Conservation (phyloP, 2,797 vertebrate species). For the Lemur catta region DNA sequence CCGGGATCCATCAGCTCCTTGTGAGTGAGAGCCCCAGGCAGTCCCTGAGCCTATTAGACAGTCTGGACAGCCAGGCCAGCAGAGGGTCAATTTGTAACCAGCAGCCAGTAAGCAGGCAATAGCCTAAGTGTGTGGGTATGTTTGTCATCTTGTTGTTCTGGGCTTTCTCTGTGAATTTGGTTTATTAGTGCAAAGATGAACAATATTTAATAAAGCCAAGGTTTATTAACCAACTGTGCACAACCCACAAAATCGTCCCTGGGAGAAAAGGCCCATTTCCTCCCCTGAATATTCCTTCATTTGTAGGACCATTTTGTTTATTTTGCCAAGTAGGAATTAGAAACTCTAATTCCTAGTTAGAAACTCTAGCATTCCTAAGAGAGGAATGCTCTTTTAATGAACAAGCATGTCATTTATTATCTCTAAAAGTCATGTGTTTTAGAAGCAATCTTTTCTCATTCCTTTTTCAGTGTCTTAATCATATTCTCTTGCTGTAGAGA, state of each 20-base stretch:
- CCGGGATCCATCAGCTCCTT: neutral
- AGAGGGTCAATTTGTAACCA: neutral
- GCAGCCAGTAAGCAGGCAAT: slow-evolving; percentile 18
- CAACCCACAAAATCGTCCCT: neutral
- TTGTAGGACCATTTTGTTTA: neutral
- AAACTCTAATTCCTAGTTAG: neutral
- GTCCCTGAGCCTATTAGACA: neutral
- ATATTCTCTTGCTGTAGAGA: neutral
- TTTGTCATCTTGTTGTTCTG: neutral
- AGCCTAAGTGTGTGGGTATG: neutral
- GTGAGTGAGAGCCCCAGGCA: neutral
- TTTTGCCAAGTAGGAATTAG: neutral
- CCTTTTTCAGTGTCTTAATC: slow-evolving; percentile 25
- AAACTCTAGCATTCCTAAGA: neutral
- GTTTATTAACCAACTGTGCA: slow-evolving; percentile 20
- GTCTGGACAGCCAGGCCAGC: neutral
- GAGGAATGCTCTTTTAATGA: slow-evolving; percentile 35
- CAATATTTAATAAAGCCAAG: slow-evolving; percentile 32
- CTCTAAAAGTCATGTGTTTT: slow-evolving; percentile 20
- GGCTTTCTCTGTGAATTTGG: neutral
- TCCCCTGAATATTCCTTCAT: neutral
- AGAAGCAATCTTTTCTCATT: neutral
- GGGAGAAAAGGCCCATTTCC: neutral
- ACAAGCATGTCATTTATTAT: neutral
- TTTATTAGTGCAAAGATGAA: slow-evolving; percentile 25